A percentile compares a stretch with the other conserved stretches of the same genome.
phyloP scores from a whole-genome alignment of 92 coral and sea anemone species.

The Zoanthus solanderi region DNA sequence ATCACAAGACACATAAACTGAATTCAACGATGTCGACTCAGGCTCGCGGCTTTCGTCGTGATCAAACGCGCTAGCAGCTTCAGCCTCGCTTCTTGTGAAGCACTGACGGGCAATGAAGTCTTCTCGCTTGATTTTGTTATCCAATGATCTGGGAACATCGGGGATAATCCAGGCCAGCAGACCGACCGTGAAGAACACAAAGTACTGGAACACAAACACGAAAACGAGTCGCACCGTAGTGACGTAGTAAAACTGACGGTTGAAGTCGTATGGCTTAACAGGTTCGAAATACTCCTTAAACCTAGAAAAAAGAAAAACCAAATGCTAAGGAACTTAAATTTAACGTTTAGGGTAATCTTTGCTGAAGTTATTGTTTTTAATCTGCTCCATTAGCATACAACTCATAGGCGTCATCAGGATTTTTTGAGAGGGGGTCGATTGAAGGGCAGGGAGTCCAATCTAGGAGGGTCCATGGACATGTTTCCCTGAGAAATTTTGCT shows the following conservation, averaged over 20 bases:
- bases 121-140: slow-evolving; percentile 90
- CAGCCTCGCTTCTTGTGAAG: slow-evolving; percentile 79
- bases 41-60: slow-evolving; percentile 22
- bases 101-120: slow-evolving; percentile 88
- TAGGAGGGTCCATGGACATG: no score
- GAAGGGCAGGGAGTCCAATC: no score
- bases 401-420: no score
- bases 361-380: no score
- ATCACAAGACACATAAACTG: slow-evolving; percentile 79
- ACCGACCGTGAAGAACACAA: slow-evolving; percentile 87
- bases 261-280: slow-evolving; percentile 81
- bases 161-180: slow-evolving; percentile 93
- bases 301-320: slow-evolving; percentile 45
- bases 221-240: slow-evolving; percentile 86
- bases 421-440: no score
- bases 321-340: background rate
- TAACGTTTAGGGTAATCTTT: no score
- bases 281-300: slow-evolving; percentile 96
- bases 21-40: slow-evolving; percentile 52
- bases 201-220: slow-evolving; percentile 90
- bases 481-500: no score
- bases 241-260: slow-evolving; percentile 90
- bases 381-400: no score
- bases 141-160: slow-evolving; percentile 90
- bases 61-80: slow-evolving; percentile 67